Evolutionary conservation across 2,113 vertebrate species (phyloP).

Genomic region (Acrocephalus arundinaceus): DNA sequence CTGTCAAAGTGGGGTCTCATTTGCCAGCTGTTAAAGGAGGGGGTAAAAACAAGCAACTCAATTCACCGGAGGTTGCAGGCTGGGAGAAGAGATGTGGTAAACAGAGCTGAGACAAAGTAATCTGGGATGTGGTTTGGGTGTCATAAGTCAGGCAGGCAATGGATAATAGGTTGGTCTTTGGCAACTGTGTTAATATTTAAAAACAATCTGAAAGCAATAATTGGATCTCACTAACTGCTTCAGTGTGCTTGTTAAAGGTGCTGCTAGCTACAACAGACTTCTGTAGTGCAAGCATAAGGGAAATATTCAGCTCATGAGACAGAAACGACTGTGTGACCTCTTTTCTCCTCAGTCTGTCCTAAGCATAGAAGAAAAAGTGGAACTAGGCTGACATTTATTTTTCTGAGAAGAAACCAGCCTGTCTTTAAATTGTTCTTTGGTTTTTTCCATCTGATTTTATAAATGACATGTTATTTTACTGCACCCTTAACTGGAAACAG

Average conservation of each 20-base stretch:
- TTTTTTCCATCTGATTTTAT: slow-evolving; percentile 69
- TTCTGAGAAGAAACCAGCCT: slow-evolving; percentile 40
- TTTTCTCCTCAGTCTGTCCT: background rate
- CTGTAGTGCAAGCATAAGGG: background rate
- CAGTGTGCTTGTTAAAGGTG: background rate
- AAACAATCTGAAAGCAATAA: background rate
- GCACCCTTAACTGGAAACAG: slow-evolving; percentile 61
- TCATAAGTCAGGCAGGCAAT: background rate
- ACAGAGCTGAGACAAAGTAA: background rate
- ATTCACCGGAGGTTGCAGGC: background rate
- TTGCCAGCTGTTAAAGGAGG: background rate
- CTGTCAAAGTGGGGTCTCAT: background rate
- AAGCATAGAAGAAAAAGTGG: background rate
- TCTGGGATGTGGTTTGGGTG: background rate
- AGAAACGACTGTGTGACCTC: background rate
- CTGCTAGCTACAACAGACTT: background rate
- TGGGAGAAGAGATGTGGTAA: background rate
- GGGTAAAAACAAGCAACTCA: background rate
- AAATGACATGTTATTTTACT: slow-evolving; percentile 44
- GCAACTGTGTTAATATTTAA: background rate
- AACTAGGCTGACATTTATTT: background rate
- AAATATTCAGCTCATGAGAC: background rate
- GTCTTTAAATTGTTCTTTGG: slow-evolving; percentile 35
- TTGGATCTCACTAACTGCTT: background rate
- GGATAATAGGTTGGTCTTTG: background rate